These are phyloP conservation scores for Scaptomyza montana DNA, from an alignment of 1,140 invertebrate genomes.

Conservation along the genomic window DNA sequence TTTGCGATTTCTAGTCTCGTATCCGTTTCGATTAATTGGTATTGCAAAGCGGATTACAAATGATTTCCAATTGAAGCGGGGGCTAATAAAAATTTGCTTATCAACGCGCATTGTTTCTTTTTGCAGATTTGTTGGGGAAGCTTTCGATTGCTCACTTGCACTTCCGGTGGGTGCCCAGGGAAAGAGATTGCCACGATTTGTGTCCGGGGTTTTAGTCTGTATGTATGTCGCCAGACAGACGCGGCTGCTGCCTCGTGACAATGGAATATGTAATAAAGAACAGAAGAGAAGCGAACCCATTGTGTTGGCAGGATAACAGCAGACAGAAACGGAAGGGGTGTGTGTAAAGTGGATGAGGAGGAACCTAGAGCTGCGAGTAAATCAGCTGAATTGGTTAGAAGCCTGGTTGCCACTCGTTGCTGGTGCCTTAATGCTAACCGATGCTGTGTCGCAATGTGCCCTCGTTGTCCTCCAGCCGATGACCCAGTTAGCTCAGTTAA, in stretches of 20 bases:
- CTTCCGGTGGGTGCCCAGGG: slow-evolving; percentile 35
- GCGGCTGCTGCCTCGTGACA: slow-evolving; percentile 54
- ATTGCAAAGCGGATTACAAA: slow-evolving; percentile 67
- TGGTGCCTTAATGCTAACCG: slow-evolving; percentile 4
- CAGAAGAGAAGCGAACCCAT: slow-evolving; percentile 5
- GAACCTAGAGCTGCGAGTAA: neutral
- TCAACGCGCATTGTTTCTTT: slow-evolving; percentile 23
- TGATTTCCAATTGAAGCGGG: slow-evolving; percentile 52
- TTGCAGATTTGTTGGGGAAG: slow-evolving; percentile 23
- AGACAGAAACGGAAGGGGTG: slow-evolving; percentile 17
- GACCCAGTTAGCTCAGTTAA: slow-evolving; percentile 53
- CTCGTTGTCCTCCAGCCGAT: slow-evolving; percentile 30
- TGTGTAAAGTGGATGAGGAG: neutral
- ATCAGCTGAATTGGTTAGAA: slow-evolving; percentile 25
- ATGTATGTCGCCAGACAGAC: slow-evolving; percentile 45
- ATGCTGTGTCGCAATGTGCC: neutral
- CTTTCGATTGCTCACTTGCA: slow-evolving; percentile 70
- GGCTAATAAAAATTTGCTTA: slow-evolving; percentile 69
- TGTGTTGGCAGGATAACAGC: slow-evolving; percentile 24
- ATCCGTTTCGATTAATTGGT: slow-evolving; percentile 70
- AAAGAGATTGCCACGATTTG: slow-evolving; percentile 34
- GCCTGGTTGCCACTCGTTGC: slow-evolving; percentile 35
- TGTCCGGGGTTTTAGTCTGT: neutral
- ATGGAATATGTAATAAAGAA: slow-evolving; percentile 61
- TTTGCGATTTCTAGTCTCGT: neutral